These are phyloP conservation scores for Podarcis cretensis DNA, from an alignment of 2,113 vertebrate species.

Conservation along the genomic window DNA sequence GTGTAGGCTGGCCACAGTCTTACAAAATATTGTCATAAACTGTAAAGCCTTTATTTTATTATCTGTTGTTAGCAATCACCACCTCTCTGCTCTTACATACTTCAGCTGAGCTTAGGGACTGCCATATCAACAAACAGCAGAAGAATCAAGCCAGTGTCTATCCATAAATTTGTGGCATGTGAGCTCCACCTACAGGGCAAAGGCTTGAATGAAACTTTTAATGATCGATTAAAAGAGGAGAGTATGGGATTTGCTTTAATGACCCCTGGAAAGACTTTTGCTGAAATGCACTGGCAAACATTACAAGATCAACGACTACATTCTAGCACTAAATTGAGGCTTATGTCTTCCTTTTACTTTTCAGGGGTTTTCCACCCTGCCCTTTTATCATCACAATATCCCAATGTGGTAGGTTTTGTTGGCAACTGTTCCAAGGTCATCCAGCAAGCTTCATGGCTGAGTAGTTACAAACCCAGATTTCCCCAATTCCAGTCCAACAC, in stretches of 20 bases:
- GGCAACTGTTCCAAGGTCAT: not conserved
- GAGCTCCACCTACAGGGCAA: slow-evolving; percentile 77
- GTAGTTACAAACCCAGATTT: not conserved
- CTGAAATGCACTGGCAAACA: not conserved
- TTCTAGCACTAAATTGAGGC: not conserved
- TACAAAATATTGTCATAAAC: not conserved
- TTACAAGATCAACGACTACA: not conserved
- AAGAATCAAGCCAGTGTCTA: not conserved
- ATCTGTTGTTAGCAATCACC: not conserved
- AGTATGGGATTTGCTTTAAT: not conserved
- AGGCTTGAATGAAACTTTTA: not conserved
- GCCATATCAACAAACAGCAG: slow-evolving; percentile 22
- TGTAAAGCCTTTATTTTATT: not conserved
- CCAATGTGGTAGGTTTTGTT: no score
- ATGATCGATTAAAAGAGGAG: not conserved
- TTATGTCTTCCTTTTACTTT: not conserved
- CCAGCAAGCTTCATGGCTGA: not conserved
- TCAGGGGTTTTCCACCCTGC: not conserved
- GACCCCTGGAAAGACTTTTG: not conserved
- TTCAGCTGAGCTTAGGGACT: not conserved
- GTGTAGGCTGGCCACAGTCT: not conserved
- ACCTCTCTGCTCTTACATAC: not conserved
- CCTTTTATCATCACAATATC: not conserved
- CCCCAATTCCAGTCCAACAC: not conserved
- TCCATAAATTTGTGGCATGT: slow-evolving; percentile 24